Conservation (phyloP, 2,113 vertebrate species). For the Oceanodroma tethys region DNA sequence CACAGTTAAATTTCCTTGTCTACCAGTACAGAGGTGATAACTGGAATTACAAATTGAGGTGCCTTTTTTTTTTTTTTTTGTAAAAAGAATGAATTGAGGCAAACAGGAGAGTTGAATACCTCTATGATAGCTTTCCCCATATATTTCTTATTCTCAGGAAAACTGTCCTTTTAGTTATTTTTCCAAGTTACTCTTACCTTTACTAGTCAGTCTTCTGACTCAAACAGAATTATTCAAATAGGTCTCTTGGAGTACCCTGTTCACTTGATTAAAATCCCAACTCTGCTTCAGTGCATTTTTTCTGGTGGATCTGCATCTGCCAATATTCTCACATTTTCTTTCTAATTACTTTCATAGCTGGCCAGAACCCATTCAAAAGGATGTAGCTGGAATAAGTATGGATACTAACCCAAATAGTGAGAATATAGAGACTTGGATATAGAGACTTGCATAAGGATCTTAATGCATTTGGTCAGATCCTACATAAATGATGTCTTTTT, state of each 20-base stretch:
- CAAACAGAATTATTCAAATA: conserved; percentile 49
- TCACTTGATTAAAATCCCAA: conserved; percentile 64
- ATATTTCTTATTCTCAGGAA: background rate
- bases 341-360: conserved; percentile 44
- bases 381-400: background rate
- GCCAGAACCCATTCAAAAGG: conserved; percentile 30
- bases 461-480: background rate
- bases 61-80: background rate
- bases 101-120: background rate
- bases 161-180: background rate
- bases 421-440: background rate
- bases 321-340: conserved; percentile 57
- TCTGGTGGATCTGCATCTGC: conserved; percentile 51
- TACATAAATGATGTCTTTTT: background rate
- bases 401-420: background rate
- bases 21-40: background rate
- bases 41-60: background rate
- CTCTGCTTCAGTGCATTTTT: conserved; percentile 25
- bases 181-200: conserved; percentile 38
- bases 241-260: conserved; percentile 23
- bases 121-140: background rate
- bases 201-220: conserved; percentile 25
- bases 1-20: background rate
- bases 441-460: background rate
- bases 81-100: background rate